Conservation (phyloP, 1,140 invertebrate species). For the Cydia splendana region DNA sequence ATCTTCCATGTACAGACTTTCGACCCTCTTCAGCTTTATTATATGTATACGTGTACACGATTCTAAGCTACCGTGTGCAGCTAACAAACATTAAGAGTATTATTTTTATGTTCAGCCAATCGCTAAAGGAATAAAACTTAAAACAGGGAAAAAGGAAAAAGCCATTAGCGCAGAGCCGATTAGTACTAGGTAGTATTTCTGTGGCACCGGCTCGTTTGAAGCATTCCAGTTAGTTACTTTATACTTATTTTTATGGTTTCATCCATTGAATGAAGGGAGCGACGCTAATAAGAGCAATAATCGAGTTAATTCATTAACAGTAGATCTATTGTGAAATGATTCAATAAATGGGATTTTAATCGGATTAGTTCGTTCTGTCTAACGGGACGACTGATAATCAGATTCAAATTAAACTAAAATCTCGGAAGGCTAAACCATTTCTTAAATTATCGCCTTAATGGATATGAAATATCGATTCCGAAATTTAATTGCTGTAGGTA, state of each 20-base stretch:
- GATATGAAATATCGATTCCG: no score
- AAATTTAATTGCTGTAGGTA: no score
- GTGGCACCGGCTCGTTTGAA: constrained; percentile 12
- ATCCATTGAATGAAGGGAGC: background rate
- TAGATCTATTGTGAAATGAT: background rate
- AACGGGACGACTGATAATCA: no score
- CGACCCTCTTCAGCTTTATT: no score
- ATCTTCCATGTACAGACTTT: no score
- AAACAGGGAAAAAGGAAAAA: constrained; percentile 43
- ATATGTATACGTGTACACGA: background rate
- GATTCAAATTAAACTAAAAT: no score
- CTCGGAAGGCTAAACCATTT: no score
- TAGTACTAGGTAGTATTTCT: constrained; percentile 44
- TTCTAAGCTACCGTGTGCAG: background rate
- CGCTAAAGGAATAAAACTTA: constrained; percentile 34
- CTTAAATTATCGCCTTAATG: no score
- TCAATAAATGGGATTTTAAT: background rate
- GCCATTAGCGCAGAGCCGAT: constrained; percentile 50
- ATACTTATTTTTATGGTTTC: constrained; percentile 26
- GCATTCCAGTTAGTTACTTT: constrained; percentile 8
- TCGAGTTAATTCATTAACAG: background rate
- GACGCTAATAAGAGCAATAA: background rate
- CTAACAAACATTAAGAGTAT: constrained; percentile 26
- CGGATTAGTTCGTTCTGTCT: background rate
- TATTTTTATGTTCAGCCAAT: constrained; percentile 28